phyloP scores from a whole-genome alignment of 1,140 invertebrate species.

The Linepithema humile region DNA sequence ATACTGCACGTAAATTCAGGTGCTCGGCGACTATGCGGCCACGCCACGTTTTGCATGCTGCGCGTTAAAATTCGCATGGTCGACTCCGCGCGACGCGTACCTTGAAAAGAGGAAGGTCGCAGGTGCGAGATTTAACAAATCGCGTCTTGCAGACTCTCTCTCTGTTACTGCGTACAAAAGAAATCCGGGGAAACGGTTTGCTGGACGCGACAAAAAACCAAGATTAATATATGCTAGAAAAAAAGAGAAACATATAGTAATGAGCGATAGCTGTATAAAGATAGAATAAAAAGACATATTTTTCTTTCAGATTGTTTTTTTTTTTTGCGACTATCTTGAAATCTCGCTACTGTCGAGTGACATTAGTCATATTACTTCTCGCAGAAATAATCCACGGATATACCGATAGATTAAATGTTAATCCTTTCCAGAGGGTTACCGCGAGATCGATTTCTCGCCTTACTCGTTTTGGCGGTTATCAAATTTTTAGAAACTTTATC shows the following conservation, averaged over 20 bases:
- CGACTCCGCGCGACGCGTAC: constrained; percentile 22
- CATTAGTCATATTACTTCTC: neutral
- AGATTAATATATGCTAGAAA: neutral
- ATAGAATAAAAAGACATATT: neutral
- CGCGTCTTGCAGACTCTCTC: neutral
- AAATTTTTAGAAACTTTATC: constrained; percentile 23
- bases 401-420: constrained; percentile 31
- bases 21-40: constrained; percentile 39
- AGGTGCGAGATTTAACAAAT: constrained; percentile 29
- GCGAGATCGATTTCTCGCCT: constrained; percentile 1
- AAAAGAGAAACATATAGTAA: neutral
- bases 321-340: too few species aligned
- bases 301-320: neutral
- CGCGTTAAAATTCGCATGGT: constrained; percentile 61
- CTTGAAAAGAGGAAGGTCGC: constrained; percentile 46
- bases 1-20: constrained; percentile 35
- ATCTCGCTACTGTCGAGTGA: neutral
- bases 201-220: neutral
- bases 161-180: neutral
- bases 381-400: constrained; percentile 12
- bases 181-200: neutral
- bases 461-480: neutral
- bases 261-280: neutral
- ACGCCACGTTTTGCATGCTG: constrained; percentile 39
- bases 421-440: constrained; percentile 18